Base-by-base conservation (phyloP, 1,140 invertebrate genomes). In the Leptinotarsa lineolata region DNA sequence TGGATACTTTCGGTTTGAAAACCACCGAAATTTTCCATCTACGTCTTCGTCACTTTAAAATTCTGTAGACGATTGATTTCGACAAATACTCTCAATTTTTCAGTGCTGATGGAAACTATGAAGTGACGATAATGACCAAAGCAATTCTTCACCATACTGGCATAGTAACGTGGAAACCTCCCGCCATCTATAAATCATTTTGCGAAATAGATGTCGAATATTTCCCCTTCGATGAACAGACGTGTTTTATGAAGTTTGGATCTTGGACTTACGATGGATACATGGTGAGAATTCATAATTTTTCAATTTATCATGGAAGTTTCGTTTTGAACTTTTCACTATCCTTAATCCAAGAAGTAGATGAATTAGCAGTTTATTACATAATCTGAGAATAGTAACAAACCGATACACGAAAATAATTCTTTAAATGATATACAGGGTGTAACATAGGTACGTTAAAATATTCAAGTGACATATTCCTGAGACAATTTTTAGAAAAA, bases 101-200 rank as follows among this genome's bases (percentile, higher is more conserved):
- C 87, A 96, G 95, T 86, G 97, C 97, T 74, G 97, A 99, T 85
- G 97, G 97, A 74, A 98, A 97, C 88, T 99, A 98, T 86, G 96
- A 98, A 88, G 95, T 98, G 81, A 97, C 95, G 77, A 96, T 97
- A 84, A 98, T 98, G 95, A 98, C 96, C 73, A 95, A 96, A 87
- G 95, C 95, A 72, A 95, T 96, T 81, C 88, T 96, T 39, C 93
- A 96, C 82, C 92, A 95, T 83, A 94, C 94, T 75, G 97, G 97
- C 20, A 95, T 93, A 86, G 96, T 99, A 44, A 88, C 94, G 48
- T 99, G 97, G 97, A 97, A 98, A 82, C 97, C 97, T 45, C 97
- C 97, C 64, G 97, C 97, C 74, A 98, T 99, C 85, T 99, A 97
- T 88, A 98, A 98, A 88, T 97, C 95, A 74, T 97, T 96, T 84